Evolutionary conservation across 2,888 invertebrate genomes (phyloP).

Genomic region (Meta bourneti): DNA sequence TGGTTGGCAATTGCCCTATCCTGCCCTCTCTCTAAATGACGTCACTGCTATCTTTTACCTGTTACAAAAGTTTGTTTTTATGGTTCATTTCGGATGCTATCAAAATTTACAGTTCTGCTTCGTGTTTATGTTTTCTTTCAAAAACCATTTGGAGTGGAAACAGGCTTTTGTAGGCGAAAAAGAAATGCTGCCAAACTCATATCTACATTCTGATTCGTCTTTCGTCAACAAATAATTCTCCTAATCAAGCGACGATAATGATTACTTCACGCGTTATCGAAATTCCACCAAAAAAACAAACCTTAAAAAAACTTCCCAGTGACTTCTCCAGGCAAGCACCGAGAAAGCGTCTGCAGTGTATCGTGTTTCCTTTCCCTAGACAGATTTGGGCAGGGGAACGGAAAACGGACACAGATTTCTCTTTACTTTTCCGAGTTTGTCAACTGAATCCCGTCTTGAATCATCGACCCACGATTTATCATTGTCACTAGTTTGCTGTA

Average conservation of each 20-base stretch:
- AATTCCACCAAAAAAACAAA: background rate
- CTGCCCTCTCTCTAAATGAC: no score
- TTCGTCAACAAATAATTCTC: background rate
- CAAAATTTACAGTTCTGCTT: no score
- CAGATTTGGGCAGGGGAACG: conserved; percentile 37
- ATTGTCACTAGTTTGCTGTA: conserved; percentile 60
- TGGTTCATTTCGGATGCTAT: no score
- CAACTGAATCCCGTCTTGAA: conserved; percentile 52
- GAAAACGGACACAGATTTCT: background rate
- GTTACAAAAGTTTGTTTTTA: no score
- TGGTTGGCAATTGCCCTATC: no score
- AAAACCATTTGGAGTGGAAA: no score
- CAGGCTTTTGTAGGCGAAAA: background rate
- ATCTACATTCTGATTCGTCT: conserved; percentile 13
- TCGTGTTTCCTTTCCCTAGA: conserved; percentile 59
- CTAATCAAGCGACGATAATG: background rate
- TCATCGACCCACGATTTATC: conserved; percentile 57
- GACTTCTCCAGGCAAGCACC: background rate
- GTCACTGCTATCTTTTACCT: no score
- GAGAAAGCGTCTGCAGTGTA: conserved; percentile 40
- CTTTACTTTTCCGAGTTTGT: conserved; percentile 54
- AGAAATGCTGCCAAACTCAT: background rate
- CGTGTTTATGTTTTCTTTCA: no score
- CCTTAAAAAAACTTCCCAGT: background rate
- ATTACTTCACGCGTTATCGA: background rate